Conservation (phyloP, 2,888 invertebrate species). For the Dioctria linearis region DNA sequence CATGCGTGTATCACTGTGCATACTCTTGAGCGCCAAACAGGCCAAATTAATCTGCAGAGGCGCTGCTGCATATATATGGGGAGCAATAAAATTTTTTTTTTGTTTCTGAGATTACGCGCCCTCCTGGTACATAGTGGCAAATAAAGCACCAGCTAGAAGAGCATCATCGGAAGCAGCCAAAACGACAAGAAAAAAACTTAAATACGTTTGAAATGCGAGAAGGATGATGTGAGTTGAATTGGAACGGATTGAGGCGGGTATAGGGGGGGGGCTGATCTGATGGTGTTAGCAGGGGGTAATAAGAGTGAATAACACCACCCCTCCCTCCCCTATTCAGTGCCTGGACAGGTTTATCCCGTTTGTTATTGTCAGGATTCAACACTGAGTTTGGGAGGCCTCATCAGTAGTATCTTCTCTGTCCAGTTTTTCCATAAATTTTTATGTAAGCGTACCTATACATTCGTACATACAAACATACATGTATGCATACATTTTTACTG, state of each 20-base stretch:
- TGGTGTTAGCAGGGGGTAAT: not conserved
- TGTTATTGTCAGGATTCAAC: slow-evolving; percentile 43
- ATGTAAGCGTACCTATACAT: slow-evolving; percentile 2
- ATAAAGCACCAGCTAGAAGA: slow-evolving; percentile 52
- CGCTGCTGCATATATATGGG: slow-evolving; percentile 54
- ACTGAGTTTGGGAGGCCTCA: not conserved
- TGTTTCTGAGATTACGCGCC: slow-evolving; percentile 45
- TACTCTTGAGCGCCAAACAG: slow-evolving; percentile 50
- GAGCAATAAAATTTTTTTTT: slow-evolving; percentile 51
- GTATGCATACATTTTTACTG: too few relatives aligned
- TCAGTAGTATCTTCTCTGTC: slow-evolving; percentile 32
- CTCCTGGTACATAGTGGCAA: slow-evolving; percentile 25
- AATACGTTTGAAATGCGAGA: slow-evolving; percentile 46
- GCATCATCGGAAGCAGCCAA: slow-evolving; percentile 46
- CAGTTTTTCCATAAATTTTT: slow-evolving; percentile 48
- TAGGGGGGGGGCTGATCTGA: too few relatives aligned
- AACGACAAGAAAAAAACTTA: slow-evolving; percentile 41
- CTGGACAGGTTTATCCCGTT: slow-evolving; percentile 47
- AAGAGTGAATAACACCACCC: slow-evolving; percentile 46
- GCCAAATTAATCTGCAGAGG: slow-evolving; percentile 54
- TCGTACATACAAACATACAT: too few relatives aligned
- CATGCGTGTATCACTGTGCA: slow-evolving; percentile 45
- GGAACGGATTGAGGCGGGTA: too few relatives aligned
- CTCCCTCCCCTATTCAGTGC: not conserved
- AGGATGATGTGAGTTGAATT: not conserved